Evolutionary conservation across 2,888 invertebrate species (phyloP).

Genomic region (Eristalis intricaria): DNA sequence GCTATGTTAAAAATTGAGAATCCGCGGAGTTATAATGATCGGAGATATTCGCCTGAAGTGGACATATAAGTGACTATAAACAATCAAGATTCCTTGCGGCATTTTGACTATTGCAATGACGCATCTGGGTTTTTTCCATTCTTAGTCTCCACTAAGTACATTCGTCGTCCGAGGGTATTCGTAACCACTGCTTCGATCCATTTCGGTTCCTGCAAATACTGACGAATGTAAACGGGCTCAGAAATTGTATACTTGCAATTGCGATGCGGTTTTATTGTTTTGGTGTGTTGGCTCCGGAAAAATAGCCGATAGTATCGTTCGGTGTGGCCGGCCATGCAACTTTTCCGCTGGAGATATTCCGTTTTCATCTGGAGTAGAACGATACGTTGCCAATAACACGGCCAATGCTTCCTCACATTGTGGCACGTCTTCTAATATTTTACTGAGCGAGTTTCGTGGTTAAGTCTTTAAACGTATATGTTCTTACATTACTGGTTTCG

Average conservation of each 20-base stretch:
- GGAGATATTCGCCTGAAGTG: background rate
- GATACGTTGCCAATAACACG: slow-evolving; percentile 22
- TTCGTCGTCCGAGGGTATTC: slow-evolving; percentile 9
- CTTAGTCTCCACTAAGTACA: slow-evolving; percentile 20
- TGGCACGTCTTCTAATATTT: background rate
- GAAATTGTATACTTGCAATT: background rate
- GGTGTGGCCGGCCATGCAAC: slow-evolving; percentile 29
- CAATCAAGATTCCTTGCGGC: background rate
- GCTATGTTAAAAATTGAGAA: no score
- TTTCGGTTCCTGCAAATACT: slow-evolving; percentile 7
- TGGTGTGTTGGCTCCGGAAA: background rate
- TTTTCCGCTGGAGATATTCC: slow-evolving; percentile 33
- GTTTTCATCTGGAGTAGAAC: slow-evolving; percentile 17
- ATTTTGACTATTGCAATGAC: background rate
- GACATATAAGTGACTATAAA: background rate
- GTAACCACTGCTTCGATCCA: slow-evolving; percentile 3
- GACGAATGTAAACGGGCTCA: background rate
- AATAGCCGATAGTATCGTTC: slow-evolving; percentile 10
- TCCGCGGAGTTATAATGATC: no score
- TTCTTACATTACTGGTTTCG: no score
- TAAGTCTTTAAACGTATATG: no score
- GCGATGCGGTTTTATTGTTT: background rate
- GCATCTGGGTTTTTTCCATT: slow-evolving; percentile 3
- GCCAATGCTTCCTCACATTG: slow-evolving; percentile 15
- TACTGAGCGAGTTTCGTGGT: no score